These are phyloP conservation scores for Acronicta leporina DNA, from an alignment of 2,888 invertebrate genomes.

Conservation along the genomic window DNA sequence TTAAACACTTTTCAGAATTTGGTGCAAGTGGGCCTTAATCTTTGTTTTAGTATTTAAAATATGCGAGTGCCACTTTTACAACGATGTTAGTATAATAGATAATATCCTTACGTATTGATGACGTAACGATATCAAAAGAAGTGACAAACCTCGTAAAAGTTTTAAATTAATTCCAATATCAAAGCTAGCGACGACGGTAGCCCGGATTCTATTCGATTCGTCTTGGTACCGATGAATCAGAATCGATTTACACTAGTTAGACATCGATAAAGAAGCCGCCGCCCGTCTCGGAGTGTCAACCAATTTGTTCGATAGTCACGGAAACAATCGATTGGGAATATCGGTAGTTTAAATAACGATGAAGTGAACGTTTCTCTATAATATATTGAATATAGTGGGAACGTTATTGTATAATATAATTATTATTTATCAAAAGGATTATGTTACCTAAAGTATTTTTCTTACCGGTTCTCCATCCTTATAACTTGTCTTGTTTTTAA, in stretches of 20 bases:
- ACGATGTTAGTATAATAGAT: too few species aligned
- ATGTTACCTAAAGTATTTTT: too few species aligned
- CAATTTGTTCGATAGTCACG: conserved; percentile 72
- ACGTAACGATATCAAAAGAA: too few species aligned
- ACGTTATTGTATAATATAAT: too few species aligned
- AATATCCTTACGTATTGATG: too few species aligned
- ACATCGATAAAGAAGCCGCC: conserved; percentile 69
- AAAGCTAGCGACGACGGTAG: conserved; percentile 17
- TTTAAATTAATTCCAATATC: conserved; percentile 4
- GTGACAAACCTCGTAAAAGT: background rate
- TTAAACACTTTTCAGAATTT: too few species aligned
- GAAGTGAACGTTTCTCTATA: conserved; percentile 33
- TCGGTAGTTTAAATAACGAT: conserved; percentile 45
- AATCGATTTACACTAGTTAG: conserved; percentile 76
- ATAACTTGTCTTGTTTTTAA: too few species aligned
- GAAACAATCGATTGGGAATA: conserved; percentile 63
- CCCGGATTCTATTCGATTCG: conserved; percentile 54
- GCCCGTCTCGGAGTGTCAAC: conserved; percentile 63
- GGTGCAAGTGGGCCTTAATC: too few species aligned
- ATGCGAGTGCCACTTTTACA: too few species aligned
- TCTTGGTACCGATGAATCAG: conserved; percentile 66
- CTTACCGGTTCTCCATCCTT: too few species aligned
- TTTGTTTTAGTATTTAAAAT: too few species aligned
- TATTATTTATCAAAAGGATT: background rate
- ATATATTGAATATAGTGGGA: conserved; percentile 1